These are phyloP conservation scores for Mesorhabditis belari DNA, from an alignment of 2,888 invertebrate genomes.

Conservation along the genomic window DNA sequence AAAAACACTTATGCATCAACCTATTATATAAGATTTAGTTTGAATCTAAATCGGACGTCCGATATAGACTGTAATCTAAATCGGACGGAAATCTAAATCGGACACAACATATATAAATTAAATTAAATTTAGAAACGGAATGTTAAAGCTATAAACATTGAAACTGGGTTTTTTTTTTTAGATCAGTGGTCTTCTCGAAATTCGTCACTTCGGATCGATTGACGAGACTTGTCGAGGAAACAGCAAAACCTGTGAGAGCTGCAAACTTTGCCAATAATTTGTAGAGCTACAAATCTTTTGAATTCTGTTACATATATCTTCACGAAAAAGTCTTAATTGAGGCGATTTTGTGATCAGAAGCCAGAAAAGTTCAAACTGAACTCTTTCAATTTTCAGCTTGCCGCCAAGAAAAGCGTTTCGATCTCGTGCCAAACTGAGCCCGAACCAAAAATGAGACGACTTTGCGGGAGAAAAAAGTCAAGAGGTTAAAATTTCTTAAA, in stretches of 20 bases:
- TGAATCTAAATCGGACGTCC: no score
- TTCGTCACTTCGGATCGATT: constrained; percentile 34
- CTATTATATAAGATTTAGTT: no score
- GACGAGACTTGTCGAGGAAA: constrained; percentile 31
- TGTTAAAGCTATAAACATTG: neutral
- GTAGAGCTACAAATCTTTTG: neutral
- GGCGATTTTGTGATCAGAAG: neutral
- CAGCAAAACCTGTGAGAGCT: neutral
- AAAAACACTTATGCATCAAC: no score
- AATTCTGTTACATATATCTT: neutral
- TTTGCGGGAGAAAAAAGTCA: neutral
- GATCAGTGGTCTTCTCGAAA: constrained; percentile 32
- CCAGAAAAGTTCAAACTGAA: neutral
- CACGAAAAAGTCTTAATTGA: neutral
- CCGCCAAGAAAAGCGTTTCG: neutral
- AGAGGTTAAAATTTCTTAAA: no score
- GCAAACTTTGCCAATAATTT: no score
- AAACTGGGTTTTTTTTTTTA: constrained; percentile 2
- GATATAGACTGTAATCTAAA: no score
- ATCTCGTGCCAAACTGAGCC: neutral
- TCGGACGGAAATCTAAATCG: no score
- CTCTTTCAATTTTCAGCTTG: neutral
- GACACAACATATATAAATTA: no score
- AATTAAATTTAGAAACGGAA: no score
- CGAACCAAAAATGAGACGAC: neutral